A percentile compares a stretch with the other conserved stretches of the same genome.
These are phyloP conservation scores for Melanotaenia nigrans DNA, from an alignment of 2,797 vertebrate species.

Conservation along the genomic window DNA sequence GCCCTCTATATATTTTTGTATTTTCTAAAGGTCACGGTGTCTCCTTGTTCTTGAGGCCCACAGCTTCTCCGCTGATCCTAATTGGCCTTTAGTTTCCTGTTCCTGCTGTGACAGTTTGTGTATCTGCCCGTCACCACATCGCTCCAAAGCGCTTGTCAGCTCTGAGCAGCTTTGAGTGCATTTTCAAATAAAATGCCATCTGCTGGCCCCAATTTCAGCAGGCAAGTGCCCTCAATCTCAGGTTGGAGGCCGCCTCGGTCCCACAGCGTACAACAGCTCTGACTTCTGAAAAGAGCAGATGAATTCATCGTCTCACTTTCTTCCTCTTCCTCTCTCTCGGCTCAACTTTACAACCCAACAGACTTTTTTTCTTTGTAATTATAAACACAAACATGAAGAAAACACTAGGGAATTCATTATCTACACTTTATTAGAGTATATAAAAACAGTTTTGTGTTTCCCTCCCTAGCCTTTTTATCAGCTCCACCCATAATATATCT, in stretches of 20 bases:
- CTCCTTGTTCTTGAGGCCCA: constrained; percentile 4
- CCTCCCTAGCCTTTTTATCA: too few species aligned
- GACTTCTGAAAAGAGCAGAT: constrained; percentile 44
- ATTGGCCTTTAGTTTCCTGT: constrained; percentile 65
- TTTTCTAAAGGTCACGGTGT: constrained; percentile 49
- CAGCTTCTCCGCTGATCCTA: constrained; percentile 47
- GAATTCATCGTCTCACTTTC: constrained; percentile 23
- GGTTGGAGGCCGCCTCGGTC: constrained; percentile 53
- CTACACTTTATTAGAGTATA: too few species aligned
- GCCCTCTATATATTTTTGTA: constrained; percentile 22
- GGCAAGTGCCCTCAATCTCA: constrained; percentile 78
- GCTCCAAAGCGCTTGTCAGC: constrained; percentile 43
- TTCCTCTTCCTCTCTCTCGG: not conserved
- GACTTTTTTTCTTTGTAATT: not conserved
- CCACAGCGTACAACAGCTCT: constrained; percentile 25
- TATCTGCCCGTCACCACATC: constrained; percentile 37
- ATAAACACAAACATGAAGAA: not conserved
- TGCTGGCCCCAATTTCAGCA: constrained; percentile 75
- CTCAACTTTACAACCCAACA: not conserved
- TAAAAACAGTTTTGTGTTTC: too few species aligned
- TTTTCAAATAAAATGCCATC: constrained; percentile 74
- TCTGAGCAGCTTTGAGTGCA: constrained; percentile 48
- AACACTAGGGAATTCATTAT: not conserved
- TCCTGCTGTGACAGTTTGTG: constrained; percentile 45
- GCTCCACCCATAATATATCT: too few species aligned